phyloP scores from a whole-genome alignment of 2,113 vertebrate genomes.

The Catagonus wagneri region DNA sequence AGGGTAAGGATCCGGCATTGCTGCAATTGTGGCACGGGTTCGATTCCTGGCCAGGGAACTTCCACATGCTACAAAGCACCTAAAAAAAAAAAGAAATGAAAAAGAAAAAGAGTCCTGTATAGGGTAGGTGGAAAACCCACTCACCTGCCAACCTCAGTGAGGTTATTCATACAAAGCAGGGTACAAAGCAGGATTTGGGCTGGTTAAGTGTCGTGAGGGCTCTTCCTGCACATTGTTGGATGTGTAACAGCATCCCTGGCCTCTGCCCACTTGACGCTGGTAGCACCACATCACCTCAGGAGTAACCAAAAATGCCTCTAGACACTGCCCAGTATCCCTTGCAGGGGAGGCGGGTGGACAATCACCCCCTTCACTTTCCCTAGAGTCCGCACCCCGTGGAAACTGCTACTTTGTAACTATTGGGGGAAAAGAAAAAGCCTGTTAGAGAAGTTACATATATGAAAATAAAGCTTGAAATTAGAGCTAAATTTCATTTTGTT shows the following conservation, averaged over 20 bases:
- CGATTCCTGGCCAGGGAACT: no score
- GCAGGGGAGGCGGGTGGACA: not conserved
- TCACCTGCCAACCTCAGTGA: not conserved
- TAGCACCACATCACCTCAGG: no score
- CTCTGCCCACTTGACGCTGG: not conserved
- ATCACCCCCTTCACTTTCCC: not conserved
- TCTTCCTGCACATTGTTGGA: not conserved
- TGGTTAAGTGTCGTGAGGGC: not conserved
- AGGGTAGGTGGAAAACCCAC: not conserved
- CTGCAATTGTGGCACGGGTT: no score
- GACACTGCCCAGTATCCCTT: not conserved
- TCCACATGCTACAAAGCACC: no score
- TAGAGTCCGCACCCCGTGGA: rapidly evolving
- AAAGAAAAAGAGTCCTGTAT: not conserved
- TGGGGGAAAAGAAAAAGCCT: not conserved
- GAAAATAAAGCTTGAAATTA: not conserved
- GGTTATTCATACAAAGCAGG: not conserved
- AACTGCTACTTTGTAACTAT: not conserved
- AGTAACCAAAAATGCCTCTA: not conserved
- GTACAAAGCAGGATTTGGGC: not conserved
- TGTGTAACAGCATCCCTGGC: not conserved
- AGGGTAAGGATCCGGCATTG: no score
- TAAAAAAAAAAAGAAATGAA: no score
- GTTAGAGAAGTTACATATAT: not conserved
- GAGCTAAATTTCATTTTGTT: not conserved